Base-by-base conservation (phyloP, 2,888 invertebrate genomes). In the Dione vanillae region DNA sequence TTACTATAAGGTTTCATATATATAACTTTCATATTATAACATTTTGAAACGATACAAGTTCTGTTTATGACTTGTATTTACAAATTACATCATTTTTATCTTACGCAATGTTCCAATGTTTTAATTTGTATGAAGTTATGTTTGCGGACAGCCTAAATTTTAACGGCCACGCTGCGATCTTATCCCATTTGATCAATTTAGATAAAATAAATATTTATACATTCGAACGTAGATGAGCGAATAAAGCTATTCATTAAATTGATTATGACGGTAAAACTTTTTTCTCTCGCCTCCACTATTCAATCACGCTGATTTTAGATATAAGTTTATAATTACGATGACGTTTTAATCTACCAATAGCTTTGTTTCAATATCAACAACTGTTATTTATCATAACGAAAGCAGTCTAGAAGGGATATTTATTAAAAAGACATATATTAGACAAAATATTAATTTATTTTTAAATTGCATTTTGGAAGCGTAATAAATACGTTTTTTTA, bases 191-290 rank as follows among this genome's bases (percentile, higher is more conserved):
- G 93, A 93, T 93, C 93, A 90, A 92, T 93, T 92, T 92, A 93
- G 92, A 93, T 93, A 93, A 92, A 93, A 92, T 91, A 93, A 93
- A 93, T 93, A 93, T 93, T 92, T 93, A 92, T 93, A 92, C 89
- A 89, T 87, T 88, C 85, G 85, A 85, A 86, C 85, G 87, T 86
- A 85, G 90, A 91, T 89, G 88, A 85, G 87, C 86, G 88, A 91
- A 92, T 92, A 91, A 91, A 91, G 90, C 89, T 85, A 85, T 86
- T 85, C 85, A 80, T 88, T 89, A 90, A 92, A 92, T 92, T 92
- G 92, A 93, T 93, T 92, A 89, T 86, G 88, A 88, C 89, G 84
- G 84, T 88, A 85, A 83, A 84, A 79, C 81, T 83, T 84, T 86
- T 84, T 85, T 80, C 82, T 85, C 83, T 84, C 85, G 84, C 81